Base-by-base conservation (phyloP, 2,888 invertebrate genomes). In the Drosophila leonis region DNA sequence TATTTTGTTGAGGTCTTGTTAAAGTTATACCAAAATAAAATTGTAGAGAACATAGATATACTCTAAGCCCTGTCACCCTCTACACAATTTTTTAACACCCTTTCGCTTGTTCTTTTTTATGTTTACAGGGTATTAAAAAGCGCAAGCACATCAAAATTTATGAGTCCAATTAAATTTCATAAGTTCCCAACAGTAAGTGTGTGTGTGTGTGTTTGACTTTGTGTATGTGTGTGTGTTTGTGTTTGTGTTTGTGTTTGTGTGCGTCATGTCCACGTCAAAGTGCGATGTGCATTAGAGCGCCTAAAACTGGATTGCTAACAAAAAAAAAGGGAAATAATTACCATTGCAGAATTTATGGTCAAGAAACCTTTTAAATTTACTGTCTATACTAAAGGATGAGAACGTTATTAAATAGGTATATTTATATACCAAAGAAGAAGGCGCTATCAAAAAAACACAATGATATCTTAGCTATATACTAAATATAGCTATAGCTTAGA, bases 91-190 rank as follows among this genome's bases (percentile, higher is more conserved):
- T 33, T 41, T 3, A 20, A 44, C 20, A 42, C 18, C 15, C 37
- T 54, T 54, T 15, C 13, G 8, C 6, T 4, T 33, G 41, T 48
- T 54, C 41, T 24, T 24, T 24, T 60, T 66, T 35, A 71, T 77
- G 65, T n/a, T 20, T 48, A 33, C 42, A 57, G 76, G 71, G 75
- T 79, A 71, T 67, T 72, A 69, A 72, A 60, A 71, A 59, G 42
- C 55, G 62, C 52, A 52, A 52, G 64, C 71, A 48, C 55, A 70
- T 68, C 68, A 68, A 77, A 77, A 90, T 88, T 90, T 86, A 86
- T 90, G 81, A 81, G 75, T 72, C 74, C 83, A 86, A 86, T 86
- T 90, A 90, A 90, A 86, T 75, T 86, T 86, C 81, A 81, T 81
- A 88, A 83, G 72, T 86, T 89, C 62, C 51, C 67, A 67, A 57